phyloP scores from a whole-genome alignment of 1,140 invertebrate species.

The Orchesella cincta region DNA sequence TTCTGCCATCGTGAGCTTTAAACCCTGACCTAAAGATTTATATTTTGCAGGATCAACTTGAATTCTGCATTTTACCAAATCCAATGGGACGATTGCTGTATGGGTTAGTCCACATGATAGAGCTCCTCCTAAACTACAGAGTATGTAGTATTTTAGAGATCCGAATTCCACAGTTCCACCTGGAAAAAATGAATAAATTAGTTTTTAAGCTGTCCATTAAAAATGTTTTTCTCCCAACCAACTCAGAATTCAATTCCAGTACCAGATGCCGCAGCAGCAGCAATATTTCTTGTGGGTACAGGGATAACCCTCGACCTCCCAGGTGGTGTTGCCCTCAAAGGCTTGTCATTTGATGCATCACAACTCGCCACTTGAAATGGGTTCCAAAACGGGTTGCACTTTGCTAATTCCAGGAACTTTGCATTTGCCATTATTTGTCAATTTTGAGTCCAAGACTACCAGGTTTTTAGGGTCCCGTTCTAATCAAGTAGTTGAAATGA shows the following conservation, averaged over 20 bases:
- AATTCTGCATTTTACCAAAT: conserved; percentile 71
- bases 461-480: no score
- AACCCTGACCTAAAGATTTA: conserved; percentile 61
- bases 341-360: no score
- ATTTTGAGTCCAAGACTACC: no score
- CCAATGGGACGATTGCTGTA: conserved; percentile 66
- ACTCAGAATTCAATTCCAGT: no score
- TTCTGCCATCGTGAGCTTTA: conserved; percentile 62
- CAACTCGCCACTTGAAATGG: neutral
- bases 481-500: no score
- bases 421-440: no score
- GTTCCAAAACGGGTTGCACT: conserved; percentile 12
- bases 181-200: neutral
- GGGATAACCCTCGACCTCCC: neutral
- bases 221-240: no score
- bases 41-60: conserved; percentile 67
- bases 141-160: conserved; percentile 62
- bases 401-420: conserved; percentile 1
- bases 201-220: neutral
- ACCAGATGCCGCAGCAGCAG: conserved; percentile 23
- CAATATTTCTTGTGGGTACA: neutral
- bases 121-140: conserved; percentile 67
- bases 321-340: no score
- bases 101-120: conserved; percentile 71
- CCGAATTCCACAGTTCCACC: conserved; percentile 59